These are phyloP conservation scores for Helicorthomorpha holstii DNA, from an alignment of 1,140 invertebrate species.

Conservation along the genomic window DNA sequence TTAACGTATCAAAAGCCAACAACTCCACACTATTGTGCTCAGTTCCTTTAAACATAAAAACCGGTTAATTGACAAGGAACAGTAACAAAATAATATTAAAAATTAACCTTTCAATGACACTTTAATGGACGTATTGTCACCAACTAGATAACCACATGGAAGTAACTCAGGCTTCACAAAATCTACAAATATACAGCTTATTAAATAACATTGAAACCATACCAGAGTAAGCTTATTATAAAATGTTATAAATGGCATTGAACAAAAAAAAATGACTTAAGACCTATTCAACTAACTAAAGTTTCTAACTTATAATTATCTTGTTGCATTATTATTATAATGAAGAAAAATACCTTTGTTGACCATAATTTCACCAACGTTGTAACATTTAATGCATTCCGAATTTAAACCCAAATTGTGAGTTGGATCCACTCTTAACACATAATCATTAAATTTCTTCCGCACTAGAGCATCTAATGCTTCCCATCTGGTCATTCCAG, in stretches of 20 bases:
- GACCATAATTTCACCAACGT: constrained; percentile 64
- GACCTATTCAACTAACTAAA: too few species aligned
- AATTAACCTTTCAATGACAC: constrained; percentile 33
- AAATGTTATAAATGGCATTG: too few species aligned
- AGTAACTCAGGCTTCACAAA: constrained; percentile 58
- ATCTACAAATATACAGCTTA: constrained; percentile 8
- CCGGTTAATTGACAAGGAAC: background rate
- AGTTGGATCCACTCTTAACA: constrained; percentile 77
- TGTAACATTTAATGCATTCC: constrained; percentile 80
- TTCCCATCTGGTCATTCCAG: constrained; percentile 87
- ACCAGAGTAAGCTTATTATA: background rate
- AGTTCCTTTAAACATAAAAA: constrained; percentile 30
- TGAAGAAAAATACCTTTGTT: constrained; percentile 13
- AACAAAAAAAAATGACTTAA: too few species aligned
- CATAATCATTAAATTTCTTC: constrained; percentile 86
- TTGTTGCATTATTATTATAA: background rate
- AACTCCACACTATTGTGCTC: constrained; percentile 78
- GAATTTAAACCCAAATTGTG: constrained; percentile 74
- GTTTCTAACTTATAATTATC: too few species aligned
- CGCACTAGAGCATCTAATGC: constrained; percentile 77
- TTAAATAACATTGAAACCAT: background rate
- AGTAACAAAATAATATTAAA: constrained; percentile 10
- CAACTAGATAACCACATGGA: constrained; percentile 83
- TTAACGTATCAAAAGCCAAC: constrained; percentile 85
- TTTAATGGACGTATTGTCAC: constrained; percentile 42